Percentiles rank a stretch among this genome's conserved stretches.
These are phyloP conservation scores for Bombus huntii DNA, from an alignment of 1,140 invertebrate genomes.

Conservation along the genomic window DNA sequence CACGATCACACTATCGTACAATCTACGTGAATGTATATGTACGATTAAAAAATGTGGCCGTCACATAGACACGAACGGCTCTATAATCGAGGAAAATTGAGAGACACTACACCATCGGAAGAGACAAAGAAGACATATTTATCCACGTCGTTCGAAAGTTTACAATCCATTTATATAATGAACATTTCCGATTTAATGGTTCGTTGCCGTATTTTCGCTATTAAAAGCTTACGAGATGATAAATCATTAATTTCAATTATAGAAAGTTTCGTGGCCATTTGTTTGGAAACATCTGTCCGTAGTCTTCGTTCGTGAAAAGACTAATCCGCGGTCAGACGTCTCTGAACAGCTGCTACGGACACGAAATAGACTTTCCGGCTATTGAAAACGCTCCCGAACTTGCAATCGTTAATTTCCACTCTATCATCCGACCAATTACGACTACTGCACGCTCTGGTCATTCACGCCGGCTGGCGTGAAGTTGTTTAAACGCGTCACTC, in stretches of 20 bases:
- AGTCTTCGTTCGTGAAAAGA: constrained; percentile 51
- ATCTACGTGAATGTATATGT: background rate
- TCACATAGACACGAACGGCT: background rate
- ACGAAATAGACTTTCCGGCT: constrained; percentile 28
- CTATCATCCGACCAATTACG: constrained; percentile 31
- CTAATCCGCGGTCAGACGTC: constrained; percentile 50
- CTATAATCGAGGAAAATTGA: constrained; percentile 8
- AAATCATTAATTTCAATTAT: constrained; percentile 62
- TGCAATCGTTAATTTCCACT: constrained; percentile 44
- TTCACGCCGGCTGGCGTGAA: background rate
- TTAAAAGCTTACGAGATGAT: constrained; percentile 37
- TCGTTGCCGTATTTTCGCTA: background rate
- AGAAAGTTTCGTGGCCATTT: constrained; percentile 61
- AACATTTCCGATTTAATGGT: constrained; percentile 33
- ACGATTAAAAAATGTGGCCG: background rate
- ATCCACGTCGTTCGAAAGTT: constrained; percentile 12
- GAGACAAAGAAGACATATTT: constrained; percentile 11
- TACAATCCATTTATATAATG: constrained; percentile 48
- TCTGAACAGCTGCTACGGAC: constrained; percentile 41
- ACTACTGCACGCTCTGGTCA: no score
- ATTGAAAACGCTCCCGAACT: constrained; percentile 26
- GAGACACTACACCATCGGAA: background rate
- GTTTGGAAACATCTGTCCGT: constrained; percentile 64
- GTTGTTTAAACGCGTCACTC: background rate
- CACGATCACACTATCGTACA: background rate